Base-by-base conservation (phyloP, 1,140 invertebrate genomes). In the Ladona fulva region DNA sequence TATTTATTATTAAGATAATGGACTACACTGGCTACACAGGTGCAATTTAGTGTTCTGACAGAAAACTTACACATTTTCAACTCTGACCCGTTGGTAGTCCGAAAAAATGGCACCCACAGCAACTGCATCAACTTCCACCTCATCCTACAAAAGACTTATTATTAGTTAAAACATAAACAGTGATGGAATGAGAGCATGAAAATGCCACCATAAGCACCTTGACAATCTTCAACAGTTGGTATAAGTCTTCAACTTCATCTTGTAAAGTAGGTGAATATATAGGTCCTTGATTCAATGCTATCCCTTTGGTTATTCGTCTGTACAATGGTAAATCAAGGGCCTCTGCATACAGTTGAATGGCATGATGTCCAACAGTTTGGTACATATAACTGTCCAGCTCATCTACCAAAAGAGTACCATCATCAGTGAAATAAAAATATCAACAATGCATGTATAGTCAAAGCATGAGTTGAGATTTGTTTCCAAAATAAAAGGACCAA, bases 351-450 rank as follows among this genome's bases (percentile, higher is more conserved):
- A 94, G 88, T 77, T 94, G 91, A 80, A 99, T 92, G 42, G 94
- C 95, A 88, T 98, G 93, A 86, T 97, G 94, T 12, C 98, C 98
- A 77, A 99, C 97, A 76, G 96, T 98, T 88, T 99, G 98, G 84
- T 98, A 99, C 98, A 99, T 99, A 83, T 96, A 99, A 83, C 97
- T 99, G 86, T 99, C 97, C 80, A 99, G 85, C 85, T 99, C 98
- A 89, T 96, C 94, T 95, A 22, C 52, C n/a, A 66, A 66, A 22
- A 22, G 12, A 6, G 52, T 19, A 12, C 80, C 77, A 76, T n/a
- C n/a, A n/a, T n/a, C n/a, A n/a, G n/a, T n/a, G n/a, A n/a, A n/a
- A n/a, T n/a, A n/a, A n/a, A n/a, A n/a, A n/a, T n/a, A n/a, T n/a
- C n/a, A n/a, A n/a, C n/a, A n/a, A n/a, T n/a, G n/a, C n/a, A n/a